phyloP scores from a whole-genome alignment of 2,888 invertebrate genomes.

The Eurytoma californica region DNA sequence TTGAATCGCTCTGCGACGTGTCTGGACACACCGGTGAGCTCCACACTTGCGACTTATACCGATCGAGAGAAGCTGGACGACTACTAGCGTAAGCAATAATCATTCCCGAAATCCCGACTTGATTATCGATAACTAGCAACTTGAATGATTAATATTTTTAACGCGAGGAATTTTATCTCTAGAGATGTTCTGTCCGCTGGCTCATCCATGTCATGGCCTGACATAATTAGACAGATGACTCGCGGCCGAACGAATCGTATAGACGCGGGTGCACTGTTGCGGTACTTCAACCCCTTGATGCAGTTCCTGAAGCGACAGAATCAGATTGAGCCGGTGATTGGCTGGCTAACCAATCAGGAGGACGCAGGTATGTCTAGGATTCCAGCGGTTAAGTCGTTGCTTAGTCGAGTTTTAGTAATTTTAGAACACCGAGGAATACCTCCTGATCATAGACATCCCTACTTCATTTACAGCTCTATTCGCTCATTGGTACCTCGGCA shows the following conservation, averaged over 20 bases:
- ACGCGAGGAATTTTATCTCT: conserved; percentile 55
- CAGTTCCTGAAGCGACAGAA: conserved; percentile 88
- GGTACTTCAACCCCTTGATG: conserved; percentile 88
- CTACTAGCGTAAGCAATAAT: conserved; percentile 80
- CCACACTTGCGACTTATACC: conserved; percentile 88
- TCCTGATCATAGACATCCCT: conserved; percentile 62
- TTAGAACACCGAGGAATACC: conserved; percentile 55
- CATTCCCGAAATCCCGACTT: too few relatives aligned
- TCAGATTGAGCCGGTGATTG: conserved; percentile 82
- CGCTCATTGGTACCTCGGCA: conserved; percentile 70
- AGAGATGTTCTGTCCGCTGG: conserved; percentile 84
- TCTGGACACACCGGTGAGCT: conserved; percentile 85
- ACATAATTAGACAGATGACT: conserved; percentile 84
- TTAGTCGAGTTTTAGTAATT: background rate
- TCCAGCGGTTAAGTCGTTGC: background rate
- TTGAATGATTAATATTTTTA: too few relatives aligned
- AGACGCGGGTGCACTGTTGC: conserved; percentile 85
- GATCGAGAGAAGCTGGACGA: conserved; percentile 87
- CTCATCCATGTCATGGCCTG: conserved; percentile 82
- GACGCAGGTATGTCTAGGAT: conserved; percentile 77
- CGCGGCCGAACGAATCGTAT: conserved; percentile 83
- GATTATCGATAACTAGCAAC: too few relatives aligned
- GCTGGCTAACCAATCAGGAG: conserved; percentile 84
- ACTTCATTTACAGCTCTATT: conserved; percentile 70
- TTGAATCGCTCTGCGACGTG: conserved; percentile 84